These are phyloP conservation scores for Drosophila takahashii DNA, from an alignment of 1,140 invertebrate species.

Conservation along the genomic window DNA sequence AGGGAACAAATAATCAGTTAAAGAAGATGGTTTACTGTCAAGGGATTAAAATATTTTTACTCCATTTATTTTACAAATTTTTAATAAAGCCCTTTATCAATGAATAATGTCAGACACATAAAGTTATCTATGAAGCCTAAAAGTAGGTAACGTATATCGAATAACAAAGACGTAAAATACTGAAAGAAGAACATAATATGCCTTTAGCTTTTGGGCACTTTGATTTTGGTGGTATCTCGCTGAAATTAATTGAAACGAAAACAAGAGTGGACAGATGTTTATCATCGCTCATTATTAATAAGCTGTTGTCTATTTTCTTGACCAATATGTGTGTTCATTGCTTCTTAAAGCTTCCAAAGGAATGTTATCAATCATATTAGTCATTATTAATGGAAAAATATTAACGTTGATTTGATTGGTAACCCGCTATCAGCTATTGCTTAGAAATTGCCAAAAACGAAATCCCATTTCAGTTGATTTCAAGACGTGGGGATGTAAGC, in stretches of 20 bases:
- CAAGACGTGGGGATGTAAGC: neutral
- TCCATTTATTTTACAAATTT: no score
- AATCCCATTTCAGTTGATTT: conserved; percentile 17
- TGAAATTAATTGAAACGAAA: conserved; percentile 27
- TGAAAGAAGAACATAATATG: neutral
- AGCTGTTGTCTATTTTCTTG: conserved; percentile 28
- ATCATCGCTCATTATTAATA: conserved; percentile 24
- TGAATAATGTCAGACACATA: neutral
- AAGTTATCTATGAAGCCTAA: conserved; percentile 18
- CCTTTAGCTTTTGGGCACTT: neutral
- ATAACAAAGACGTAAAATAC: neutral
- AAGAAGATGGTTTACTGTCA: no score
- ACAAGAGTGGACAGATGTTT: conserved; percentile 12
- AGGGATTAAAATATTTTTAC: no score
- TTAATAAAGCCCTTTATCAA: neutral
- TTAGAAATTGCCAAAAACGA: conserved; percentile 17
- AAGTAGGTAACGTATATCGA: conserved; percentile 17
- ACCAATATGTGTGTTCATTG: conserved; percentile 8
- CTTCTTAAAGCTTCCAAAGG: neutral
- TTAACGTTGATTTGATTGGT: conserved; percentile 13
- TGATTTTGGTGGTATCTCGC: conserved; percentile 14
- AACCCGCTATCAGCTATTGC: conserved; percentile 8
- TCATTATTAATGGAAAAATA: conserved; percentile 26
- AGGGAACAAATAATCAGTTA: no score
- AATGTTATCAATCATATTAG: conserved; percentile 34